phyloP scores from a whole-genome alignment of 2,113 vertebrate genomes.

The Rhabdomys dilectus region DNA sequence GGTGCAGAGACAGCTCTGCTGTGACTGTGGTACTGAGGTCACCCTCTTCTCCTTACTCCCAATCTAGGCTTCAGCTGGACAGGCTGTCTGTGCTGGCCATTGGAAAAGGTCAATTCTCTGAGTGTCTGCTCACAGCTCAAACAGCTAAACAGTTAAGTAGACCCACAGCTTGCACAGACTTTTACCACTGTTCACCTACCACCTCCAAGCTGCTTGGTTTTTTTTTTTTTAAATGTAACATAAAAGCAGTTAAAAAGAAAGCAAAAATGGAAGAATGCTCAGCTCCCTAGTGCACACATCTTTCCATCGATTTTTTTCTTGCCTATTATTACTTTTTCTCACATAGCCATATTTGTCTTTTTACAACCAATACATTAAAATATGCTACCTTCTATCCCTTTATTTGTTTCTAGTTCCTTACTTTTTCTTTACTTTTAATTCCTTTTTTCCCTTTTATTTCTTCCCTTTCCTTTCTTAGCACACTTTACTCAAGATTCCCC shows the following conservation, averaged over 20 bases:
- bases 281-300: not conserved
- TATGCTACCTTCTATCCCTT: not conserved
- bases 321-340: not conserved
- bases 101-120: not conserved
- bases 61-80: not conserved
- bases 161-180: not conserved
- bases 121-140: not conserved
- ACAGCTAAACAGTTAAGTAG: not conserved
- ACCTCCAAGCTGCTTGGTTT: too few species aligned
- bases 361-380: not conserved
- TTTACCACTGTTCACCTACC: not conserved
- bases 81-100: not conserved
- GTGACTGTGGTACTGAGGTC: not conserved
- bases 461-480: not conserved
- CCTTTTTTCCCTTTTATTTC: not conserved
- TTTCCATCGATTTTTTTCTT: not conserved
- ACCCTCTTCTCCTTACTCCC: not conserved
- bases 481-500: not conserved
- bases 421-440: not conserved
- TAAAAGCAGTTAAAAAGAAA: not conserved
- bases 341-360: not conserved
- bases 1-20: not conserved
- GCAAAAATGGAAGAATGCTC: not conserved
- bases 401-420: not conserved
- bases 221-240: not conserved